Evolutionary conservation across 2,888 invertebrate species (phyloP).

Genomic region (Oligia latruncula): DNA sequence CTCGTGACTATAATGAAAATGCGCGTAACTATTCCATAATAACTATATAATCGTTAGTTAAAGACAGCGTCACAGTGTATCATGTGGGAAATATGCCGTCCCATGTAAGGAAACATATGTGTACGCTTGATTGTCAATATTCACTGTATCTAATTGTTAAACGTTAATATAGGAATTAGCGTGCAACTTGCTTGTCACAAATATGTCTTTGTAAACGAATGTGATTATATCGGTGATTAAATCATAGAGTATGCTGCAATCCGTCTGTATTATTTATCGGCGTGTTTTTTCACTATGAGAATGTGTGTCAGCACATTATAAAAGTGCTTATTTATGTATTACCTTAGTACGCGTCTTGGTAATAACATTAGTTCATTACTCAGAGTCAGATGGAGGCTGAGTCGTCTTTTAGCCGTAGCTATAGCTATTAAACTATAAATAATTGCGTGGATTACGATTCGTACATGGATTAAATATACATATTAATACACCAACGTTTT

Average conservation of each 20-base stretch:
- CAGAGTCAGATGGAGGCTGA: slow-evolving; percentile 30
- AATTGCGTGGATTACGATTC: slow-evolving; percentile 27
- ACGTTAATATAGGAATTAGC: slow-evolving; percentile 66
- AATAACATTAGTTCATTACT: slow-evolving; percentile 46
- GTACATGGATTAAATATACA: slow-evolving; percentile 13
- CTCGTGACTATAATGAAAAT: slow-evolving; percentile 69
- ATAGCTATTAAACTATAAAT: slow-evolving; percentile 23
- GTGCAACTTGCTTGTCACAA: slow-evolving; percentile 64
- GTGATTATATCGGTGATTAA: slow-evolving; percentile 57
- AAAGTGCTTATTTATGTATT: slow-evolving; percentile 37
- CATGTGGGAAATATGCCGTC: slow-evolving; percentile 76
- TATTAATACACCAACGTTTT: slow-evolving; percentile 14
- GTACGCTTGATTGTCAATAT: slow-evolving; percentile 61
- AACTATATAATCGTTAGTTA: slow-evolving; percentile 69
- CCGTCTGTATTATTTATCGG: slow-evolving; percentile 32
- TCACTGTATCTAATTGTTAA: slow-evolving; percentile 64
- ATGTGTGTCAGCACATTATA: slow-evolving; percentile 43
- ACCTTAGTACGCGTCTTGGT: slow-evolving; percentile 25
- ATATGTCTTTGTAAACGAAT: slow-evolving; percentile 62
- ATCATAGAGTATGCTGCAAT: slow-evolving; percentile 52
- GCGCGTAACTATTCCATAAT: slow-evolving; percentile 56
- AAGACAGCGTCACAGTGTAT: slow-evolving; percentile 70
- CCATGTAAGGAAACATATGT: slow-evolving; percentile 69
- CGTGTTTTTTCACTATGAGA: slow-evolving; percentile 21
- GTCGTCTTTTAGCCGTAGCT: slow-evolving; percentile 16